A percentile compares a stretch with the other conserved stretches of the same genome.
Conservation (phyloP, 2,888 invertebrate species). For the Cremastinae sp. region DNA sequence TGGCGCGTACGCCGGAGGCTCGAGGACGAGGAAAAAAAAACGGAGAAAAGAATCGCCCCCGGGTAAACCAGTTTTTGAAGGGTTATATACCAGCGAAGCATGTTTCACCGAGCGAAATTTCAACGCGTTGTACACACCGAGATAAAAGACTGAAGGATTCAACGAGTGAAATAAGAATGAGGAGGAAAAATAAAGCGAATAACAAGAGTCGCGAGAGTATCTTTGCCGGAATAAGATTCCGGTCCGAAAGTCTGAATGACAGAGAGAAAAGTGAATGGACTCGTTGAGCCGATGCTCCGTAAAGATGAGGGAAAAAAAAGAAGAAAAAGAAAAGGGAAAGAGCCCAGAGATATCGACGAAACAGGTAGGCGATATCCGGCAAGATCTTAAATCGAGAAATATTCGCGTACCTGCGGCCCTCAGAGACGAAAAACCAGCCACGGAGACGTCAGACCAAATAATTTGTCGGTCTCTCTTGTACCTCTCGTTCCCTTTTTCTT, state of each 20-base stretch:
- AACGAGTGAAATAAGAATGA: constrained; percentile 44
- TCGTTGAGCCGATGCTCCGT: constrained; percentile 30
- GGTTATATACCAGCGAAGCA: constrained; percentile 33
- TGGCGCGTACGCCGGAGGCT: constrained; percentile 58
- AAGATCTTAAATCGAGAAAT: constrained; percentile 9
- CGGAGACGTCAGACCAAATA: constrained; percentile 41
- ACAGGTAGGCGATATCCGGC: constrained; percentile 43
- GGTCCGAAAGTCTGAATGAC: constrained; percentile 71
- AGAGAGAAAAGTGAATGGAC: constrained; percentile 71
- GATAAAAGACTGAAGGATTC: background rate
- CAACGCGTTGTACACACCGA: constrained; percentile 8
- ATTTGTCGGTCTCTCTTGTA: constrained; percentile 43
- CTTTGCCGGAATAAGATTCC: constrained; percentile 62
- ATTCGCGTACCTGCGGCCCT: background rate
- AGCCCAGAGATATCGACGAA: constrained; percentile 20
- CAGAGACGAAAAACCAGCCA: constrained; percentile 18
- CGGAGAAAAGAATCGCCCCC: constrained; percentile 44
- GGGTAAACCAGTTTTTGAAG: constrained; percentile 65
- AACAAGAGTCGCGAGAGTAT: constrained; percentile 51
- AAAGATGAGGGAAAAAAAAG: constrained; percentile 52
- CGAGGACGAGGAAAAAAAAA: constrained; percentile 52
- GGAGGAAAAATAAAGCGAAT: constrained; percentile 21
- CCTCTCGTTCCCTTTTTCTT: constrained; percentile 9
- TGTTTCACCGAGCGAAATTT: constrained; percentile 40
- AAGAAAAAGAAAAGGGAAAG: background rate